Base-by-base conservation (phyloP, 2,113 vertebrate genomes). In the Pycnonotus jocosus region DNA sequence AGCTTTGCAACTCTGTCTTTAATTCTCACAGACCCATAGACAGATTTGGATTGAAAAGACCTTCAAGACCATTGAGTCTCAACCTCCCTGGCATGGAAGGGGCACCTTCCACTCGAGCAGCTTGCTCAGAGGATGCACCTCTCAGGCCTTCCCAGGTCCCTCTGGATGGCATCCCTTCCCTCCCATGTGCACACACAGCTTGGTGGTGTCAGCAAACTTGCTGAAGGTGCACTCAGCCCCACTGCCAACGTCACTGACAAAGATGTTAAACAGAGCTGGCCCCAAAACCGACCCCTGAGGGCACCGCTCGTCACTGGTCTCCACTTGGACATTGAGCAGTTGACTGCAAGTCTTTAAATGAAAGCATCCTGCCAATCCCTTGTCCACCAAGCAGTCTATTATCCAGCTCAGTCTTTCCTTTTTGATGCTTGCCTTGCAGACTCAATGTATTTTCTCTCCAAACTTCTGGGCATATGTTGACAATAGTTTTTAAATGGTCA, bases 401-500 rank as follows among this genome's bases (percentile, higher is more conserved):
- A 42, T 93, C 76, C 69, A 48, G 47, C 40, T 81, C 18, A 14
- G 27, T 81, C 60, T 68, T 78, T 65, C 40, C 25, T 65, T 92
- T 90, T 73, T 70, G 51, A 64, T 90, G 60, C 37, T 12, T 96
- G 64, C 9, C 82, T 81, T 82, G 68, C 76, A 93, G 74, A 71
- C 24, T 92, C 65, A 66, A 60, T 86, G 64, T 86, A 81, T 92
- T 97, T 95, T 90, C 80, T 86, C 60, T 90, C 61, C 48, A 84
- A 94, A 88, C 72, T 93, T 95, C 94, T 96, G 90, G 90, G 82
- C 80, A 92, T 81, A 77, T 88, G 90, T 90, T 95, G 80, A 92
- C 80, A 96, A 93, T 78, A 74, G 76, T 81, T 94, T 95, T 93
- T 68, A 93, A 96, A 94, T 90, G 94, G 93, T 68, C 95, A 96